Evolutionary conservation across 35 echinoderm and acorn worm species (phyloP).

Genomic region (Heliocidaris tuberculata): DNA sequence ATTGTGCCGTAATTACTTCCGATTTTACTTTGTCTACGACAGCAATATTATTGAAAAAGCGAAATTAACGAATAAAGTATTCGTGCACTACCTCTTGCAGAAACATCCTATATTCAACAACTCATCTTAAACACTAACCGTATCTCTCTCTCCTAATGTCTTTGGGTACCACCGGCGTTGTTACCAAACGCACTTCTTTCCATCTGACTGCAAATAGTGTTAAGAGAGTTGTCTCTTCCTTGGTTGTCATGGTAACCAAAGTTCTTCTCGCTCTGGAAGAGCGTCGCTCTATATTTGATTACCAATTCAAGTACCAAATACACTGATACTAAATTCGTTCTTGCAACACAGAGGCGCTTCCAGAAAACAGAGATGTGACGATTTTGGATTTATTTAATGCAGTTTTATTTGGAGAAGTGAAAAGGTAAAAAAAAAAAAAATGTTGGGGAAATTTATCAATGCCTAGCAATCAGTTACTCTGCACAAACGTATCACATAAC

Average conservation of each 20-base stretch:
- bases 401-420: background rate
- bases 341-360: background rate
- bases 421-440: background rate
- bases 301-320: conserved; percentile 14
- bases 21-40: too few species aligned
- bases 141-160: background rate
- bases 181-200: background rate
- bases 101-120: too few species aligned
- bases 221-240: conserved; percentile 9
- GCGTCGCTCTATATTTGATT: conserved; percentile 17
- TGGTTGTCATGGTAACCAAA: conserved; percentile 7
- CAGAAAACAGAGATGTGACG: background rate
- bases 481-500: background rate
- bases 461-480: background rate
- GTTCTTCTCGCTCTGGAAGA: conserved; percentile 13
- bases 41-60: too few species aligned
- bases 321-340: background rate
- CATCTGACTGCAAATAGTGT: conserved; percentile 17
- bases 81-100: too few species aligned
- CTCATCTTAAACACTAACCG: background rate
- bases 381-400: background rate
- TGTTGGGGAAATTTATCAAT: background rate
- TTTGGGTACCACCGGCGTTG: background rate
- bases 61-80: too few species aligned
- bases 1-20: too few species aligned